Conservation (phyloP, 2,888 invertebrate genomes). For the Drosophila fungiperda region DNA sequence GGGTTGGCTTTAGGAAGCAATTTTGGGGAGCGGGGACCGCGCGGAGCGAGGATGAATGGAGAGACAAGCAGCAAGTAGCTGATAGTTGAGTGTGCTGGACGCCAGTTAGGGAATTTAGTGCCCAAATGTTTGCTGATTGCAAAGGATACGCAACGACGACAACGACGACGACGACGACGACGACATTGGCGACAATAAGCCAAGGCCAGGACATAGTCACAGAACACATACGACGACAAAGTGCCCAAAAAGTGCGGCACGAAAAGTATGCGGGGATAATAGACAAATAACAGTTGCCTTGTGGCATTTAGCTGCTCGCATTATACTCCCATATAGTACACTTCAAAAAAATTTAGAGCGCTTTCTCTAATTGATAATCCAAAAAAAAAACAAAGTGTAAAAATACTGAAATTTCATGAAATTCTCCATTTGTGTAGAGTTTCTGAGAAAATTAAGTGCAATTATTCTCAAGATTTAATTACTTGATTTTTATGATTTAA, state of each 20-base stretch:
- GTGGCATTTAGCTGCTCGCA: conserved; percentile 73
- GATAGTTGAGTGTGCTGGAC: conserved; percentile 68
- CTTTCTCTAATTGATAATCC: not conserved
- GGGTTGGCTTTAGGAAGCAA: conserved; percentile 1
- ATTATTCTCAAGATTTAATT: not conserved
- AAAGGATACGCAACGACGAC: conserved; percentile 71
- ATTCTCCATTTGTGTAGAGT: not conserved
- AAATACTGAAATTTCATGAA: not conserved
- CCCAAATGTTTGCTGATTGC: conserved; percentile 81
- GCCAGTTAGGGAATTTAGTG: conserved; percentile 74
- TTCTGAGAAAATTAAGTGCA: not conserved
- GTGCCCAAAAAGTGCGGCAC: conserved; percentile 31
- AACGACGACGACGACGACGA: conserved; percentile 10
- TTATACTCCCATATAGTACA: conserved; percentile 45
- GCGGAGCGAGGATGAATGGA: not conserved
- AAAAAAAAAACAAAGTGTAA: not conserved
- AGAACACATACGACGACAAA: conserved; percentile 32
- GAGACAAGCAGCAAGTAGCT: conserved; percentile 54
- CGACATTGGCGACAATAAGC: conserved; percentile 77
- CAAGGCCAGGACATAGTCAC: conserved; percentile 38
- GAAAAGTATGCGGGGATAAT: conserved; percentile 74
- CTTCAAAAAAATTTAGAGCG: not conserved
- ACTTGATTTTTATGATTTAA: not conserved
- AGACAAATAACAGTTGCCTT: conserved; percentile 81
- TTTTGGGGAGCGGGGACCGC: fast-evolving